Evolutionary conservation across 2,797 vertebrate species (phyloP).

Genomic region (Intellagama lesueurii): DNA sequence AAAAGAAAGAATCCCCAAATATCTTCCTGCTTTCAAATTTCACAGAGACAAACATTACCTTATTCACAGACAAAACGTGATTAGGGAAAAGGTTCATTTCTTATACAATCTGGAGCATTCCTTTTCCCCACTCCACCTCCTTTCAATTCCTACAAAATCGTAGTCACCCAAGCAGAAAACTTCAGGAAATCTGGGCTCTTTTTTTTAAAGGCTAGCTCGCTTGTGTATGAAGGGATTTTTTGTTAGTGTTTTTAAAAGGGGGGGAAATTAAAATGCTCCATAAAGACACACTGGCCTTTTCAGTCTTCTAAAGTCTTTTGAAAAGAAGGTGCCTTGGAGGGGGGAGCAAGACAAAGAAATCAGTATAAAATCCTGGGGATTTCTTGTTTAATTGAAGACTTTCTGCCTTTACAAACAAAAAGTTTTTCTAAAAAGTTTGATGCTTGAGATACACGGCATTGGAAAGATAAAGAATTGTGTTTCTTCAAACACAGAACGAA

Average conservation of each 20-base stretch:
- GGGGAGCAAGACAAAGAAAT: constrained; percentile 34
- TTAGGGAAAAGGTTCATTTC: constrained; percentile 75
- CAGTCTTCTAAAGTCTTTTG: constrained; percentile 25
- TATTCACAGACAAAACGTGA: constrained; percentile 76
- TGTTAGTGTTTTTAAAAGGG: constrained; percentile 36
- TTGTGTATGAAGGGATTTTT: constrained; percentile 71
- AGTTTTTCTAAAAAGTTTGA: neutral
- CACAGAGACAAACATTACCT: constrained; percentile 65
- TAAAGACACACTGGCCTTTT: constrained; percentile 51
- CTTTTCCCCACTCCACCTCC: constrained; percentile 69
- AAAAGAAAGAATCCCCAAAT: constrained; percentile 62
- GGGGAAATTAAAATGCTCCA: constrained; percentile 56
- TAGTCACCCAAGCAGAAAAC: constrained; percentile 84
- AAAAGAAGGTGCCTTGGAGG: constrained; percentile 32
- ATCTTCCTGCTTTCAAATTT: constrained; percentile 66
- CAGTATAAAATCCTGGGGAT: constrained; percentile 32
- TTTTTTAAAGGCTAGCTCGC: constrained; percentile 49
- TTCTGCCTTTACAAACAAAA: constrained; percentile 22
- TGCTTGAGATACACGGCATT: neutral
- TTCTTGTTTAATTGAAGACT: constrained; percentile 14
- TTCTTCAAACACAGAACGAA: neutral
- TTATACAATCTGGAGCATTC: constrained; percentile 72
- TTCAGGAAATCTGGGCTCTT: constrained; percentile 70
- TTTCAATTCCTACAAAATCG: constrained; percentile 78
- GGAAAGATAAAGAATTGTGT: neutral